A percentile compares a stretch with the other conserved stretches of the same genome.
Conservation (phyloP, 2,113 vertebrate species). For the Pseudorhombus dupliciocellatus region DNA sequence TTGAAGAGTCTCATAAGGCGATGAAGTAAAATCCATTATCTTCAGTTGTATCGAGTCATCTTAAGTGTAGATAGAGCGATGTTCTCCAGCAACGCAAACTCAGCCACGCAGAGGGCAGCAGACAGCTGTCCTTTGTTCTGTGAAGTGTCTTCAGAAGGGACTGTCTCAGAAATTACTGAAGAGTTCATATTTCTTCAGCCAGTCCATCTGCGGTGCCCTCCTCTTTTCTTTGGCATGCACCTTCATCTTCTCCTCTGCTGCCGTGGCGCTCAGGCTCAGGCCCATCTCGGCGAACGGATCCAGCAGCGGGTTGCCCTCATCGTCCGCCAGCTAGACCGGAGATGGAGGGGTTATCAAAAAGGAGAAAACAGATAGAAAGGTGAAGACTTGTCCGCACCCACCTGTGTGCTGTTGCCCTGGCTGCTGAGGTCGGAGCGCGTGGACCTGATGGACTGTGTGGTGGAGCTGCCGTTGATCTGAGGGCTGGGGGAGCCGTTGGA, state of each 20-base stretch:
- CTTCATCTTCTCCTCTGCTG: slow-evolving; percentile 94
- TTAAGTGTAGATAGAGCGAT: background rate
- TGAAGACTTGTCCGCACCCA: slow-evolving; percentile 62
- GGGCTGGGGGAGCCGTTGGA: slow-evolving; percentile 86
- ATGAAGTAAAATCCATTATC: slow-evolving; percentile 34
- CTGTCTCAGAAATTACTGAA: slow-evolving; percentile 95
- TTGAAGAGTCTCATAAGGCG: slow-evolving; percentile 15
- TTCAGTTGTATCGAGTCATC: slow-evolving; percentile 3
- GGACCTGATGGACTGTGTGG: slow-evolving; percentile 84
- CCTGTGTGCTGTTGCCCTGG: slow-evolving; percentile 89
- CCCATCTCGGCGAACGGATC: slow-evolving; percentile 96
- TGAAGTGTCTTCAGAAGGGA: background rate
- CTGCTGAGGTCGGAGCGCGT: slow-evolving; percentile 80
- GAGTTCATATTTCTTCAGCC: slow-evolving; percentile 96
- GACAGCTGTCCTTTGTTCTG: slow-evolving; percentile 25
- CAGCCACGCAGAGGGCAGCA: background rate
- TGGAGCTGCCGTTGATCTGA: slow-evolving; percentile 89
- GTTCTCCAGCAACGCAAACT: background rate
- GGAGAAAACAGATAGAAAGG: background rate
- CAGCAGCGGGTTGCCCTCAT: slow-evolving; percentile 78
- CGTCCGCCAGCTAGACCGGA: slow-evolving; percentile 66
- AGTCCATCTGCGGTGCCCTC: slow-evolving; percentile 96
- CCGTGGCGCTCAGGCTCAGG: slow-evolving; percentile 90
- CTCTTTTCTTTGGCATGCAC: slow-evolving; percentile 91
- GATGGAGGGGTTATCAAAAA: background rate